A percentile compares a stretch with the other conserved stretches of the same genome.
These are phyloP conservation scores for Brachyopa scutellaris DNA, from an alignment of 2,888 invertebrate species.

Conservation along the genomic window DNA sequence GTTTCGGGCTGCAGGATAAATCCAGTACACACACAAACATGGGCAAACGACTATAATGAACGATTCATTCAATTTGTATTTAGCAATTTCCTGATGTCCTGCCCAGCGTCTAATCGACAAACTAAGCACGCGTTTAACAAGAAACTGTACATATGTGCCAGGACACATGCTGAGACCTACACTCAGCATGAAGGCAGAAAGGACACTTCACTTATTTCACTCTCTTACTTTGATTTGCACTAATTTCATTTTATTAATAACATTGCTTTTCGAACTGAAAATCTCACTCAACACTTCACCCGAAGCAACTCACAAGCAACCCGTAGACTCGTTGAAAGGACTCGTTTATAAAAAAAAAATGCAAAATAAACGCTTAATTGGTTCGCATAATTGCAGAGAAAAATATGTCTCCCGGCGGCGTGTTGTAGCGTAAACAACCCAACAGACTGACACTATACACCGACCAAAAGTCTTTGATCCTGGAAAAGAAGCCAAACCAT, in stretches of 20 bases:
- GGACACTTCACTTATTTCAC: slow-evolving; percentile 43
- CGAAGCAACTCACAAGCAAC: neutral
- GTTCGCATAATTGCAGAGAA: slow-evolving; percentile 45
- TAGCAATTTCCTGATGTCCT: slow-evolving; percentile 29
- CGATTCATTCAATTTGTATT: slow-evolving; percentile 31
- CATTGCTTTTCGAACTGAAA: slow-evolving; percentile 2
- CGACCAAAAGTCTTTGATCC: slow-evolving; percentile 67
- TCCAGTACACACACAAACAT: neutral
- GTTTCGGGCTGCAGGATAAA: neutral
- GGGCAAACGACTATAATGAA: slow-evolving; percentile 44
- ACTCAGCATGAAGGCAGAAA: slow-evolving; percentile 1
- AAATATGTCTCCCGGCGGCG: slow-evolving; percentile 51
- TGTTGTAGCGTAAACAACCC: slow-evolving; percentile 53
- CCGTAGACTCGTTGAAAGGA: neutral
- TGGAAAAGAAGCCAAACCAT: slow-evolving; percentile 56
- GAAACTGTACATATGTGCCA: slow-evolving; percentile 12
- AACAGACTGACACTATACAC: slow-evolving; percentile 58
- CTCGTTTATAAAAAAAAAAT: neutral
- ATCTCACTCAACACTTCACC: neutral
- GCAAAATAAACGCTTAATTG: slow-evolving; percentile 21
- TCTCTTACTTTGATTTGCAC: slow-evolving; percentile 32
- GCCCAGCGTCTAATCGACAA: slow-evolving; percentile 15
- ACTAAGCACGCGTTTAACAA: slow-evolving; percentile 24
- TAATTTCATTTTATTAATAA: slow-evolving; percentile 38
- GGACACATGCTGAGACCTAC: slow-evolving; percentile 10